These are phyloP conservation scores for Zeugodacus cucurbitae DNA, from an alignment of 1,140 invertebrate genomes.

Conservation along the genomic window DNA sequence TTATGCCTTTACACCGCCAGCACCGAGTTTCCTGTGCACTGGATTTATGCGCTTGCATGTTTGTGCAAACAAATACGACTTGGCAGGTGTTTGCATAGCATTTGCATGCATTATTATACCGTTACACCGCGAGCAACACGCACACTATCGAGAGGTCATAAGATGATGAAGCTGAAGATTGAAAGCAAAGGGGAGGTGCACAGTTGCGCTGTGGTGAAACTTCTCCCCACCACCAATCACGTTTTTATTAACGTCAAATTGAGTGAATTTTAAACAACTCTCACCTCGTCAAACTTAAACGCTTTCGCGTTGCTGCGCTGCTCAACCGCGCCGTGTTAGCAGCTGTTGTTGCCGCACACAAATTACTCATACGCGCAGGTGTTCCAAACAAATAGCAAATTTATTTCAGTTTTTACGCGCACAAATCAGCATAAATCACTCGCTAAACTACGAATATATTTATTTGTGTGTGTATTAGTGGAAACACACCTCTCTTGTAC, in stretches of 20 bases:
- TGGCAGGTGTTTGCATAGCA: slow-evolving; percentile 11
- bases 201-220: background rate
- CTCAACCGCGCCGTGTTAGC: too few species aligned
- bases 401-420: background rate
- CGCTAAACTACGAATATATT: background rate
- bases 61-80: background rate
- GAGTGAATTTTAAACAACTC: background rate
- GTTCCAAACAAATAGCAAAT: background rate
- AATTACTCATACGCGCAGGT: slow-evolving; percentile 12
- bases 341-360: background rate
- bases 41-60: background rate
- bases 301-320: background rate
- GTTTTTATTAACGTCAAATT: background rate
- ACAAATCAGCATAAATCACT: slow-evolving; percentile 1
- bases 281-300: background rate
- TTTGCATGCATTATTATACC: background rate
- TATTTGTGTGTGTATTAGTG: background rate
- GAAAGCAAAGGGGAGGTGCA: background rate
- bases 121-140: background rate
- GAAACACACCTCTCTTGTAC: background rate
- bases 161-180: background rate
- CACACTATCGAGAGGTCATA: background rate
- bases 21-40: background rate
- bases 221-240: background rate
- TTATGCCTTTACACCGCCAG: background rate